Percentiles rank a stretch among this genome's conserved stretches.
These are phyloP conservation scores for Charaxes varanes DNA, from an alignment of 1,140 invertebrate genomes.

Conservation along the genomic window DNA sequence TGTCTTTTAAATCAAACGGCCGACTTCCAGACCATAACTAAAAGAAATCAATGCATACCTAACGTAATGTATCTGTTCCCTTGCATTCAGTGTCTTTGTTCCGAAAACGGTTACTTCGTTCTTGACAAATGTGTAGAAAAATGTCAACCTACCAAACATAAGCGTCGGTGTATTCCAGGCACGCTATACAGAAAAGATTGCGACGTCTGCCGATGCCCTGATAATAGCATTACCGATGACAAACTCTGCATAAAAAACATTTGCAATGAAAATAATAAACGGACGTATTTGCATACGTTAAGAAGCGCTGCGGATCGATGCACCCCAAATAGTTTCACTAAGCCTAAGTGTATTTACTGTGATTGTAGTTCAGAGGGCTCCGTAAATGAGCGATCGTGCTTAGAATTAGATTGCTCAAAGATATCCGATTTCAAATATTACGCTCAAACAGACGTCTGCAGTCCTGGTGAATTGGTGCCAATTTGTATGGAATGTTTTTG, in stretches of 20 bases:
- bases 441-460: conserved; percentile 26
- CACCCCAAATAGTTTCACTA: conserved; percentile 35
- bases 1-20: conserved; percentile 24
- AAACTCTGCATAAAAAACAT: conserved; percentile 29
- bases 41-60: conserved; percentile 43
- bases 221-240: conserved; percentile 29
- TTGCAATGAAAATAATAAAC: conserved; percentile 22
- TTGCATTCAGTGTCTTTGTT: conserved; percentile 53
- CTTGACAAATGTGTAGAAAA: conserved; percentile 45
- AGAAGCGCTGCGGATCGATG: conserved; percentile 27
- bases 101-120: conserved; percentile 39
- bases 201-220: conserved; percentile 45
- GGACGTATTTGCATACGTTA: conserved; percentile 19
- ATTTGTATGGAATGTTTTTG: conserved; percentile 58
- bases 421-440: conserved; percentile 22
- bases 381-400: conserved; percentile 38
- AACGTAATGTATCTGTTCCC: conserved; percentile 53
- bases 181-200: conserved; percentile 46
- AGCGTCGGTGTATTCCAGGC: conserved; percentile 33
- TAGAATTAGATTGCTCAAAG: conserved; percentile 43
- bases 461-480: conserved; percentile 44
- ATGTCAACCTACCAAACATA: conserved; percentile 24
- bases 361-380: conserved; percentile 36
- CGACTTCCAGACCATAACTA: conserved; percentile 18
- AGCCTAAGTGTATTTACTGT: conserved; percentile 51